A percentile compares a stretch with the other conserved stretches of the same genome.
Evolutionary conservation across 1,140 invertebrate genomes (phyloP).

Genomic region (Drosophila nikananu): DNA sequence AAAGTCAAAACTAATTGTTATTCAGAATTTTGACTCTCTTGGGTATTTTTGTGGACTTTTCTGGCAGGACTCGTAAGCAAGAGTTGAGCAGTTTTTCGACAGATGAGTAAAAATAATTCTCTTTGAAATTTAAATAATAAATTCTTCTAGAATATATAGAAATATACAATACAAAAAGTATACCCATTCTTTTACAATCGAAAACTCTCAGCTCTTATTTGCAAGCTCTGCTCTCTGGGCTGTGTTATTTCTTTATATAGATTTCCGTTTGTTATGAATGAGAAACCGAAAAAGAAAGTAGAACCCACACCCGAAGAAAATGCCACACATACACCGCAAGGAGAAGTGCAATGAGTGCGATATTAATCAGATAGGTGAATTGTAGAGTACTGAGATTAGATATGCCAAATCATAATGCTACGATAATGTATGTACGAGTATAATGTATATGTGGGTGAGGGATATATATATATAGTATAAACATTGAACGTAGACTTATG

Average conservation of each 20-base stretch:
- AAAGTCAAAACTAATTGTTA: slow-evolving; percentile 20
- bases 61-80: not conserved
- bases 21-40: slow-evolving; percentile 38
- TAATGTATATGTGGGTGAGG: slow-evolving; percentile 34
- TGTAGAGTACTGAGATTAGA: slow-evolving; percentile 39
- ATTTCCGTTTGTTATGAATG: slow-evolving; percentile 10
- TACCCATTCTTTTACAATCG: not conserved
- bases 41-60: slow-evolving; percentile 54
- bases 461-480: slow-evolving; percentile 53
- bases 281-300: slow-evolving; percentile 12
- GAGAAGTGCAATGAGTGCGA: slow-evolving; percentile 11
- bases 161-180: no score
- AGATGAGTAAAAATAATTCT: not conserved
- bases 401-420: slow-evolving; percentile 63
- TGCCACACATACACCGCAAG: slow-evolving; percentile 43
- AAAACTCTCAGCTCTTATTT: not conserved
- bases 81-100: not conserved
- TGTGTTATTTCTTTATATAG: slow-evolving; percentile 30
- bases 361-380: not conserved
- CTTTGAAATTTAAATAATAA: not conserved
- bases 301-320: slow-evolving; percentile 59
- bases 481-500: slow-evolving; percentile 85
- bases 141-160: not conserved
- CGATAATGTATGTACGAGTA: slow-evolving; percentile 60
- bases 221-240: slow-evolving; percentile 9